These are phyloP conservation scores for Myripristis murdjan DNA, from an alignment of 2,797 vertebrate species.

Conservation along the genomic window DNA sequence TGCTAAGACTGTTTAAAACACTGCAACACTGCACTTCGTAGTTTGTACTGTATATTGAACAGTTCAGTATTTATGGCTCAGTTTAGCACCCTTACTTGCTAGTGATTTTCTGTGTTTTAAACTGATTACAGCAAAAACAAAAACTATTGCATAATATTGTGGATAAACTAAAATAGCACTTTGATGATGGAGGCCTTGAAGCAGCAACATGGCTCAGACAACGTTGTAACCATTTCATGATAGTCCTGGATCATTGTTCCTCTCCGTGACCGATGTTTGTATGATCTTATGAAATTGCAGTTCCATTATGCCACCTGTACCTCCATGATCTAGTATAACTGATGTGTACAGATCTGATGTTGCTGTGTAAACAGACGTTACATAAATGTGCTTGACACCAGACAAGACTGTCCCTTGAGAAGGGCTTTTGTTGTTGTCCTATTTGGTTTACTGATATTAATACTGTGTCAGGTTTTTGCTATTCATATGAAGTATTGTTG, in stretches of 20 bases:
- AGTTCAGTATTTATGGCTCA: too few species aligned
- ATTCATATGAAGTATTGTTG: neutral
- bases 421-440: neutral
- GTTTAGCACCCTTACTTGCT: too few species aligned
- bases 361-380: slow-evolving; percentile 51
- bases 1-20: too few species aligned
- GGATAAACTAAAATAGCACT: neutral
- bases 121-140: neutral
- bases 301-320: neutral
- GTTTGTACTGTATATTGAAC: too few species aligned
- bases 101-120: too few species aligned
- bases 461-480: too few species aligned
- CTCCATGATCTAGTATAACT: slow-evolving; percentile 17
- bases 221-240: too few species aligned
- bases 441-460: too few species aligned
- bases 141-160: neutral
- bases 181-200: neutral
- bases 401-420: neutral
- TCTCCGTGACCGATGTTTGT: neutral
- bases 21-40: too few species aligned
- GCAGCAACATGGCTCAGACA: too few species aligned
- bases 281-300: neutral
- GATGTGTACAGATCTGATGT: slow-evolving; percentile 51
- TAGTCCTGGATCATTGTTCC: too few species aligned
- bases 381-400: slow-evolving; percentile 10